Base-by-base conservation (phyloP, 2,888 invertebrate species). In the Ametastegia equiseti region DNA sequence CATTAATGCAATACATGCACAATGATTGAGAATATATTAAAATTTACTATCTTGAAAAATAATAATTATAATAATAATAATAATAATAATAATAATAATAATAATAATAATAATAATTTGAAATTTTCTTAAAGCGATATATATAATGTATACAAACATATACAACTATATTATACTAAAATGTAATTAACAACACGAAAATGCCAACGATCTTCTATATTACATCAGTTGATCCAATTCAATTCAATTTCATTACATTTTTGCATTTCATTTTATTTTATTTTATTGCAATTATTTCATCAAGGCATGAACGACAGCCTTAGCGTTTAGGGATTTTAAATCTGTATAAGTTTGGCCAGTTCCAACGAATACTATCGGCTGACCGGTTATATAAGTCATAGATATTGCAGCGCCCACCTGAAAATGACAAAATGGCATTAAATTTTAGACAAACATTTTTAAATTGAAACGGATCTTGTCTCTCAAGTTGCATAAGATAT, bases 371-470 rank as follows among this genome's bases (percentile, higher is more conserved):
- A 99, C 98, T 80, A 99, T 99, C 0, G 99, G 99, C 92, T 99
- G 99, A 0, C 99, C 99, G 0, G 99, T 99, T 84, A 99, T 98
- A 92, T 99, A 99, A 0, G 99, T 99, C 99, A 99, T 99, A 19
- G 99, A 99, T 87, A 99, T 98, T 23, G 99, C 99, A 60, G 99
- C 99, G 11, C 99, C 99, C 33, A 99, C 97, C 93, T 94, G 85
- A 86, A 86, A 85, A 71, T 82, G 50, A 50, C 13, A 45, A 54
- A n/a, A 23, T 39, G 1, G 13, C 36, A 33, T 50, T 50, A 45
- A 36, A 39, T 45, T 63, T 6, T 7, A 30, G 2, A 19, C 23
- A 39, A 63, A 27, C 15, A 65, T 11, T n/a, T n/a, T n/a, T 23
- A 81, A 19, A 23, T 15, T 73, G 15, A 1, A 6, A 11, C 47